Evolutionary conservation across 2,888 invertebrate genomes (phyloP), one percentile per base, ranked within the genome.

Genomic region (Caprella mutica): DNA sequence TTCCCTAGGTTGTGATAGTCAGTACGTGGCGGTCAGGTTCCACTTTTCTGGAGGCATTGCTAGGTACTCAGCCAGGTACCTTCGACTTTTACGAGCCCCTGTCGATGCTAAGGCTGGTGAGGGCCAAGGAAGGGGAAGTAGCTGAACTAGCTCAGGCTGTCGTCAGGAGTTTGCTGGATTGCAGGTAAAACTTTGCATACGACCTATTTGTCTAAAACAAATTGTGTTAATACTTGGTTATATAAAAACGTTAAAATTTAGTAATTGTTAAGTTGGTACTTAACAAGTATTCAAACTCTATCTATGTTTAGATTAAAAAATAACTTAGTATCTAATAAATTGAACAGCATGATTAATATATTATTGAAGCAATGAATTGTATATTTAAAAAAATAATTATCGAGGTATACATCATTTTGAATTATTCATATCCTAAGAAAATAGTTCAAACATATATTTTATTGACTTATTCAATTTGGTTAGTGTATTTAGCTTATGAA

Each of bases 81-180:
- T 68, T 65, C 55, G 66, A 68, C 61, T 66, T 67, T 51, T 68
- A 67, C 56, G 68, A 68, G 54, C 68, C 68, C 6, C 61, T 68
- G 1, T 66, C 61, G 52, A 65, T 67, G 44, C 59, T 67, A 58
- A 66, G 65, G n/a, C 56, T 67, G 19, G 50, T 42, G n/a, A 61
- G 58, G 50, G 55, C 65, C 30, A 35, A 65, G 5, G 52, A 51
- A 3, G 63, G 58, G 1, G 23, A 40, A 1, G 53, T 53, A 14
- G 55, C 56, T 3, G 38, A 26, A 24, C 24, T 52, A 19, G 65
- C 66, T 0, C 33, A 56, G 21, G 29, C 35, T n/a, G 29, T 62
- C 8, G 48, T 66, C 3, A 24, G 44, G 12, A 52, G 61, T 23
- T 65, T 66, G 14, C 55, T 65, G 12, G 52, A 54, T 2, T 66